Percentiles rank a stretch among this genome's conserved stretches.
These are phyloP conservation scores for Heteropelma amictum DNA, from an alignment of 2,888 invertebrate genomes.

Conservation along the genomic window DNA sequence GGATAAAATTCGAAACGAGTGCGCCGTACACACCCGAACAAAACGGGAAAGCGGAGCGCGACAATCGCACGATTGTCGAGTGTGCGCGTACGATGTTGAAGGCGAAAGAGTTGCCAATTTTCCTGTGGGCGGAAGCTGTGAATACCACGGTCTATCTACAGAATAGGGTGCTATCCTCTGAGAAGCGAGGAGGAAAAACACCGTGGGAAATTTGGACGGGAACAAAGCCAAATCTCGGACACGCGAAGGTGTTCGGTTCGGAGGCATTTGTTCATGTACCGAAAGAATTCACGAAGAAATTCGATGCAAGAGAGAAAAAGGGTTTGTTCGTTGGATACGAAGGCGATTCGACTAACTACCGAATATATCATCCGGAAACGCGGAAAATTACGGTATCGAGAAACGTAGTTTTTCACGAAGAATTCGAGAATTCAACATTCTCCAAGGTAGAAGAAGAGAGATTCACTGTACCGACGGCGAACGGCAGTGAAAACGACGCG, in stretches of 20 bases:
- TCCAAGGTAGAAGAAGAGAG: too few species aligned
- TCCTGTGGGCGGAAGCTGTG: slow-evolving; percentile 63
- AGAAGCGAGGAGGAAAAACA: background rate
- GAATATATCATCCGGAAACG: slow-evolving; percentile 18
- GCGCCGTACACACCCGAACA: slow-evolving; percentile 64
- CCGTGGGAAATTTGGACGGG: slow-evolving; percentile 10
- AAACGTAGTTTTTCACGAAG: slow-evolving; percentile 30
- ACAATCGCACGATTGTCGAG: slow-evolving; percentile 65
- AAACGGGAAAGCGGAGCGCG: slow-evolving; percentile 65
- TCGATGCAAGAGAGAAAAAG: slow-evolving; percentile 20
- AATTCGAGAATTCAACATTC: too few species aligned
- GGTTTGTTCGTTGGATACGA: slow-evolving; percentile 32
- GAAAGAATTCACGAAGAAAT: slow-evolving; percentile 43
- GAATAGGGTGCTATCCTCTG: slow-evolving; percentile 12
- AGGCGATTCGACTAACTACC: slow-evolving; percentile 3
- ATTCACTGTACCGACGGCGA: too few species aligned
- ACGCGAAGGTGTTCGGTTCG: background rate
- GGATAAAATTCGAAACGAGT: slow-evolving; percentile 60
- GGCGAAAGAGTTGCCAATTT: slow-evolving; percentile 37
- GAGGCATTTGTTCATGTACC: slow-evolving; percentile 38
- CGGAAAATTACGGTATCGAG: slow-evolving; percentile 10
- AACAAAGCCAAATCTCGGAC: background rate
- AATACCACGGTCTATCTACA: slow-evolving; percentile 50
- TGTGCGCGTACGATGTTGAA: slow-evolving; percentile 62
- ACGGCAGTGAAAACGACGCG: background rate